Conservation (phyloP, 2,113 vertebrate genomes). For the Struthidea cinerea region DNA sequence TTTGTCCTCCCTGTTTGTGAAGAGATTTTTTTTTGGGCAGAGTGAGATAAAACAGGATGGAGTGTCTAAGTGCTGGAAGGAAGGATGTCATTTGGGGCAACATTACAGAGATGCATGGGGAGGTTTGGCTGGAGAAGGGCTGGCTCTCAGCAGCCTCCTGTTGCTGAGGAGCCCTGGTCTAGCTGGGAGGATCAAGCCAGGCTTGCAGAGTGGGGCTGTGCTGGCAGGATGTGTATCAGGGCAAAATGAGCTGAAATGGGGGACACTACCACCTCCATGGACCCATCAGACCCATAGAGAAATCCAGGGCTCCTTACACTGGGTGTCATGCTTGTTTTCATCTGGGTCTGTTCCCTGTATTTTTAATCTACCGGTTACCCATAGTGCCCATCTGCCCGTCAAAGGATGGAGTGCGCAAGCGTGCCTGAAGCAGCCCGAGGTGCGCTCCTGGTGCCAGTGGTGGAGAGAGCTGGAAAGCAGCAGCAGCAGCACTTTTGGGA, state of each 20-base stretch:
- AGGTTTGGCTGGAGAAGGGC: not conserved
- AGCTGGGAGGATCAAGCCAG: not conserved
- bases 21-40: not conserved
- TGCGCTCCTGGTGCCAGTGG: accelerated
- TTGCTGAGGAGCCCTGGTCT: not conserved
- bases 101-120: not conserved
- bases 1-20: not conserved
- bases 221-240: not conserved
- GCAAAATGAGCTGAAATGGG: not conserved
- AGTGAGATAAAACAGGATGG: not conserved
- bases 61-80: not conserved
- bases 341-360: not conserved
- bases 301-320: accelerated
- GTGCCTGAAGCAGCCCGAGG: accelerated
- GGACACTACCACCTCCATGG: not conserved
- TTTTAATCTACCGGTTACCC: not conserved
- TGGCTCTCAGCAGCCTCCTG: not conserved
- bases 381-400: not conserved
- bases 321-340: not conserved
- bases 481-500: not conserved
- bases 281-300: not conserved
- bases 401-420: not conserved
- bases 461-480: not conserved
- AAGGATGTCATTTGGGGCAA: not conserved
- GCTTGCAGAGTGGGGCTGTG: not conserved